phyloP scores from a whole-genome alignment of 30 jellyfish, hydroid and myxozoan genomes.

The Aurelia coerulea region DNA sequence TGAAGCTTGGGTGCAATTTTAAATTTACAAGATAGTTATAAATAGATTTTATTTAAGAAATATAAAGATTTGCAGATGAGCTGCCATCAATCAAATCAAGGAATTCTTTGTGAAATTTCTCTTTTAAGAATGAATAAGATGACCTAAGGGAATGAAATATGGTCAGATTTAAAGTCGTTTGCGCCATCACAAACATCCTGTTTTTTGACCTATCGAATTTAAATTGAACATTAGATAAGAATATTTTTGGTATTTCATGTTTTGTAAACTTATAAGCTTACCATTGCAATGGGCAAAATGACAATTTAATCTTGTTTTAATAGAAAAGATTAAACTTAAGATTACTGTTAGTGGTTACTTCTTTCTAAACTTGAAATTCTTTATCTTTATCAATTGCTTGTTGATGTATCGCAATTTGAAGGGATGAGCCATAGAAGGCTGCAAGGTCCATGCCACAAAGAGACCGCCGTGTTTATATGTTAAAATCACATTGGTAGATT shows the following conservation, averaged over 20 bases:
- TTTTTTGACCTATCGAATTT: neutral
- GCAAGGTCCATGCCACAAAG: neutral
- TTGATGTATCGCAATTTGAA: slow-evolving; percentile 2
- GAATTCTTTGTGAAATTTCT: too few relatives aligned
- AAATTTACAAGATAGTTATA: too few relatives aligned
- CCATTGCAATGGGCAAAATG: slow-evolving; percentile 23
- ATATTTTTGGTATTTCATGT: slow-evolving; percentile 24
- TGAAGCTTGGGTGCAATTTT: too few relatives aligned
- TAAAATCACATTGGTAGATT: neutral
- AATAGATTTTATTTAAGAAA: too few relatives aligned
- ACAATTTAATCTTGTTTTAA: slow-evolving; percentile 9
- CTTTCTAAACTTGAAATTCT: neutral
- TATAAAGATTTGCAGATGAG: too few relatives aligned
- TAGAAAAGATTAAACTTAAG: neutral
- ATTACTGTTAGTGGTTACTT: slow-evolving; percentile 7
- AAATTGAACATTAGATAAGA: slow-evolving; percentile 1
- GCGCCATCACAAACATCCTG: neutral
- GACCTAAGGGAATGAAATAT: too few relatives aligned
- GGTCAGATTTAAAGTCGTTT: too few relatives aligned
- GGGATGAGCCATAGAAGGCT: slow-evolving; percentile 2
- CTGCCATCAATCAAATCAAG: too few relatives aligned
- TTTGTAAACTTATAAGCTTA: slow-evolving; percentile 6
- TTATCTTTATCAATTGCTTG: neutral
- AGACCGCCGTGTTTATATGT: slow-evolving; percentile 12
- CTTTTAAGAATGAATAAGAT: too few relatives aligned